A percentile compares a stretch with the other conserved stretches of the same genome.
These are phyloP conservation scores for Nyleta sp. DNA, from an alignment of 2,888 invertebrate genomes.

Conservation along the genomic window DNA sequence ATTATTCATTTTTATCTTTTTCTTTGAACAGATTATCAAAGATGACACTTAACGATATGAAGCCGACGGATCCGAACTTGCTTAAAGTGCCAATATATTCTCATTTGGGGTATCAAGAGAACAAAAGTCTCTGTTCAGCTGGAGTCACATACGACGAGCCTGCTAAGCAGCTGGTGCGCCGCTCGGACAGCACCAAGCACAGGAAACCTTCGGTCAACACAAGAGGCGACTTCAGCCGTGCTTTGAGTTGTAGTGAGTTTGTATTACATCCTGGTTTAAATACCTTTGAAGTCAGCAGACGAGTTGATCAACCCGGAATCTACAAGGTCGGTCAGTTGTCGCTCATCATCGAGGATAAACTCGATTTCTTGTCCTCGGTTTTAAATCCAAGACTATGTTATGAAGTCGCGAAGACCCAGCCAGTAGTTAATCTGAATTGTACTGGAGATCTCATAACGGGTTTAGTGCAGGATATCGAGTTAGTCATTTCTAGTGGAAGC, in stretches of 20 bases:
- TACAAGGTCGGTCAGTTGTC: conserved; percentile 89
- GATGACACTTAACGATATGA: conserved; percentile 84
- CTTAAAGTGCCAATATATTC: conserved; percentile 87
- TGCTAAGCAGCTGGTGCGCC: conserved; percentile 86
- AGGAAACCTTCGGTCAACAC: conserved; percentile 87
- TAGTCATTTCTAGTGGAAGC: conserved; percentile 91
- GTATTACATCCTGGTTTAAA: conserved; percentile 87
- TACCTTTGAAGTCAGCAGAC: conserved; percentile 85
- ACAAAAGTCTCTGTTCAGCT: conserved; percentile 89
- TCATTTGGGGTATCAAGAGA: conserved; percentile 91
- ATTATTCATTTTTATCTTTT: no score
- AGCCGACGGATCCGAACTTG: conserved; percentile 85
- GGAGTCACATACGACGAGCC: conserved; percentile 87
- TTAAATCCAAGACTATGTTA: conserved; percentile 84
- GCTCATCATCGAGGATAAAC: conserved; percentile 85
- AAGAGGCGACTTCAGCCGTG: conserved; percentile 87
- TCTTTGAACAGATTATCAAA: conserved; percentile 82
- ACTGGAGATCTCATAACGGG: conserved; percentile 91
- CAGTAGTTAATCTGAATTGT: conserved; percentile 84
- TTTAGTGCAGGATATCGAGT: conserved; percentile 89
- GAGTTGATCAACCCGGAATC: conserved; percentile 86
- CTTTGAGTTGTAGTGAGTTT: conserved; percentile 84
- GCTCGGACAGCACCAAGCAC: conserved; percentile 89
- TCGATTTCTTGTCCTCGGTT: conserved; percentile 89
- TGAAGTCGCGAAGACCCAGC: conserved; percentile 85